Conservation (phyloP, 2,113 vertebrate species). For the Hoplias malabaricus region DNA sequence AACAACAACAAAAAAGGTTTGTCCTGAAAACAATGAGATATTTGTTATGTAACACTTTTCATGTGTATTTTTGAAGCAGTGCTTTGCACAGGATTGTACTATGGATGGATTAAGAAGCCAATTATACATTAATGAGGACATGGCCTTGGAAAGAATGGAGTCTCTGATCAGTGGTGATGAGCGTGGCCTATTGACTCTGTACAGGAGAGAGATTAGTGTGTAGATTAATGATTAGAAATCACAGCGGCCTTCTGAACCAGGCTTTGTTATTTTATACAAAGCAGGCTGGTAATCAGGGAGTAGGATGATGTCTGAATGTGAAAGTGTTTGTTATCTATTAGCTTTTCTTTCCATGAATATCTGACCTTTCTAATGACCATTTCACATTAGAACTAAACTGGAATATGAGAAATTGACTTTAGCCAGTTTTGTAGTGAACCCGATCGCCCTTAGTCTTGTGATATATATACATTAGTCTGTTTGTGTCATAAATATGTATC, state of each 20-base stretch:
- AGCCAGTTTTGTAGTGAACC: neutral
- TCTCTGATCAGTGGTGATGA: constrained; percentile 28
- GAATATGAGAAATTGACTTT: neutral
- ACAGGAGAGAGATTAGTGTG: constrained; percentile 23
- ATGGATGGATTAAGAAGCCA: constrained; percentile 27
- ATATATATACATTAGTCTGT: no score
- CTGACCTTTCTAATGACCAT: neutral
- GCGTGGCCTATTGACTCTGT: constrained; percentile 8
- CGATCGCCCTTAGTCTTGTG: no score
- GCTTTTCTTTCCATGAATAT: no score
- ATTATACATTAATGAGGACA: constrained; percentile 47
- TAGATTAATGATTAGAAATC: constrained; percentile 2
- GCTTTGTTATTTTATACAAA: neutral
- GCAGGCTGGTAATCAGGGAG: neutral
- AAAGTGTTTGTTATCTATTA: neutral
- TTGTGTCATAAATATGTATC: no score
- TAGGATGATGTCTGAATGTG: neutral
- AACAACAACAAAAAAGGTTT: no score
- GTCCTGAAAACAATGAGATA: no score
- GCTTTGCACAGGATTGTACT: neutral
- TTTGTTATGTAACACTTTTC: no score
- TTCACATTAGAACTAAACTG: neutral
- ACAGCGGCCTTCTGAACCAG: neutral
- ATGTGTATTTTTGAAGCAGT: neutral
- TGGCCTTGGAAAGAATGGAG: constrained; percentile 43